Evolutionary conservation across 1,140 invertebrate genomes (phyloP), one percentile per base, ranked within the genome.

Genomic region (Musca domestica): DNA sequence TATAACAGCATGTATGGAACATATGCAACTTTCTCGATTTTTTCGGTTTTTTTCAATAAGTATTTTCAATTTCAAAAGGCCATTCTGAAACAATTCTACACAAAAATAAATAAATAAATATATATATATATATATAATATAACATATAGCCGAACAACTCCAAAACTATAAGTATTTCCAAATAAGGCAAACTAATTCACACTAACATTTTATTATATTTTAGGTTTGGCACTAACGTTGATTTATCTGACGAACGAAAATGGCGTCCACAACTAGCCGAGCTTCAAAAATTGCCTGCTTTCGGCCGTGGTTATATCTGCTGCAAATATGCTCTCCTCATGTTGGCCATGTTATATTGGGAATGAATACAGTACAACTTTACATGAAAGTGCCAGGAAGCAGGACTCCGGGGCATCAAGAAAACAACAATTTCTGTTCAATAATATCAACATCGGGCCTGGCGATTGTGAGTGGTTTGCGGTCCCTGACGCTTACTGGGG

Each of bases 371-470:
- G 96, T 99, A 56, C 98, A 99, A 81, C 85, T 99, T 10, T 99
- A 99, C 80, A 99, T 99, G 97, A 99, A 99, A 85, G 94, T 96
- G 47, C 95, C 95, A 64, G 95, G 95, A 34, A 94, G 92, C 75
- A 84, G 96, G 76, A 98, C 95, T 23, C 95, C 96, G 15, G 96
- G 96, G 6, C 98, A 99, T 84, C 97, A 99, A 83, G 98, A 99
- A 81, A 99, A 99, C 82, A 98, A 99, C 81, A 98, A 98, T 81
- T 99, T 99, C 82, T 99, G 97, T 83, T 97, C 95, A n/a, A 95
- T 99, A 69, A 99, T 80, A 96, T 99, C 56, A 99, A 99, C 82
- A 99, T 99, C 78, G 98, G 98, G 0, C 98, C 98, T 17, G 98
- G 98, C n/a, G 98, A 99, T 83, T 99, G 98, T 84, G 98, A 99